Base-by-base conservation (phyloP, 2,113 vertebrate species). In the Pachypanchax playfairii region DNA sequence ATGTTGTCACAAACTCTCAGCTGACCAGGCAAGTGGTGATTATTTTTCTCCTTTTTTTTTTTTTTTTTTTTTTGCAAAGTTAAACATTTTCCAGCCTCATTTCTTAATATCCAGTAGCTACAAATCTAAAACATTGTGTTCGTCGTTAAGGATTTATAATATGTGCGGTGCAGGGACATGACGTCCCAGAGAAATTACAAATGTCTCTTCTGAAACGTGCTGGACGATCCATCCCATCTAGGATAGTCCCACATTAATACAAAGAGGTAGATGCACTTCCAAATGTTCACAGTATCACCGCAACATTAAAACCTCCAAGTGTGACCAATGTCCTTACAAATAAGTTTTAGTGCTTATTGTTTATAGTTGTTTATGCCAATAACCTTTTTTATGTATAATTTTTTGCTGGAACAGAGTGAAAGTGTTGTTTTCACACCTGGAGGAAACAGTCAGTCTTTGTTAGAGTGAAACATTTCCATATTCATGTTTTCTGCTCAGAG, bases 1-100 rank as follows among this genome's bases (percentile, higher is more conserved):
- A 84, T 57, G 65, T 83, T 60, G 74, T 54, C 69, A 38, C 28
- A 59, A 11, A 54, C 48, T 58, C 43, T 83, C 65, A 73, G 74
- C 67, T 81, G 79, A 79, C 57, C 41, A 10, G 38, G 56, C 21
- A 26, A 71, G 71, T 68, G 58, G 47, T 42, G 65, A 60, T 7
- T 35, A 11, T 9, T 10, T 9, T 10, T 33, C 0, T 6, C 8
- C n/a, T 33, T 4, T 9, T 33, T 33, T 4, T 35, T 4, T 12
- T 2, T 14, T 35, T 6, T 1, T 6, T 61, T 67, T 47, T 56
- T 53, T 64, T 61, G 50, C 29, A 7, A 39, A 48, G 31, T n/a
- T n/a, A n/a, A n/a, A n/a, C n/a, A n/a, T n/a, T n/a, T n/a, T 43
- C 44, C 18, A 51, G 39, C 50, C n/a, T 56, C 39, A 76, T 29